These are phyloP conservation scores for Drosophila pruinosa DNA, from an alignment of 1,140 invertebrate species.

Conservation along the genomic window DNA sequence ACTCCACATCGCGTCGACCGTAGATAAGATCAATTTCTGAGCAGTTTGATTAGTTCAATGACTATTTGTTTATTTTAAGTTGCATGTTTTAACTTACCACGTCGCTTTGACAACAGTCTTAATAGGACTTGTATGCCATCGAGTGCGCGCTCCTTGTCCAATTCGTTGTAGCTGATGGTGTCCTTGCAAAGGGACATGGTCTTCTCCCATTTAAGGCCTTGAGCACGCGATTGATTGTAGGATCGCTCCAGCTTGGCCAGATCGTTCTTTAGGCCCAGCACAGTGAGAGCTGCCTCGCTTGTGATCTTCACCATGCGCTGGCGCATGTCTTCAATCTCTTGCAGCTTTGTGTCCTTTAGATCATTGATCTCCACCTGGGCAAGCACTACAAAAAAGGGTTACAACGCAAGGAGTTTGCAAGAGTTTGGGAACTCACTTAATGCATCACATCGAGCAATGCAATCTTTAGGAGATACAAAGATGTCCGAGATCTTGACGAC, in stretches of 20 bases:
- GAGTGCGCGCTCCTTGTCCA: conserved; percentile 60
- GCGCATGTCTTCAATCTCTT: conserved; percentile 65
- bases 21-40: conserved; percentile 33
- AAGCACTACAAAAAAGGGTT: conserved; percentile 43
- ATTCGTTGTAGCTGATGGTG: conserved; percentile 30
- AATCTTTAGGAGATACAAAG: conserved; percentile 70
- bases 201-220: conserved; percentile 70
- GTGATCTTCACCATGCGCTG: conserved; percentile 62
- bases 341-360: conserved; percentile 47
- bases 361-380: conserved; percentile 69
- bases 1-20: conserved; percentile 42
- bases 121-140: conserved; percentile 61
- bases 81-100: conserved; percentile 29
- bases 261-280: conserved; percentile 73
- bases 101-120: conserved; percentile 56
- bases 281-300: conserved; percentile 60
- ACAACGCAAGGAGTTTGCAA: too few relatives aligned
- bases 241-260: conserved; percentile 61
- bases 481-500: conserved; percentile 69
- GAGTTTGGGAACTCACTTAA: conserved; percentile 51
- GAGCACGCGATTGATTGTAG: conserved; percentile 55
- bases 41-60: background rate
- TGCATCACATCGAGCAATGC: conserved; percentile 76
- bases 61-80: background rate
- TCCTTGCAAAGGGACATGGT: conserved; percentile 60